phyloP scores from a whole-genome alignment of 2,113 vertebrate genomes.

The Sinosuthora webbiana region DNA sequence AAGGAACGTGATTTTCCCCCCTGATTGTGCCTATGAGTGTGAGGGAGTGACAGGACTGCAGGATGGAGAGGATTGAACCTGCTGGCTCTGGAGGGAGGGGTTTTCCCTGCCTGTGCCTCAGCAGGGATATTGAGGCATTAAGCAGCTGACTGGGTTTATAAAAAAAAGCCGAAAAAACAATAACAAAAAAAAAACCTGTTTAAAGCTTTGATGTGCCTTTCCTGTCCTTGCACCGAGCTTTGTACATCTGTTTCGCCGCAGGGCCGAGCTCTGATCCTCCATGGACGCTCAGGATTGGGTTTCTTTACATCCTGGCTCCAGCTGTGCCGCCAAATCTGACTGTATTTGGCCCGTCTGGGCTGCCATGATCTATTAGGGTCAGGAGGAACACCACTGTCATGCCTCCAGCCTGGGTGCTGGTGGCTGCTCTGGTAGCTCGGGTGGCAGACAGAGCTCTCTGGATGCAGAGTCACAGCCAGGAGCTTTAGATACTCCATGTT shows the following conservation, averaged over 20 bases:
- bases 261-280: not conserved
- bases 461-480: rapidly evolving
- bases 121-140: not conserved
- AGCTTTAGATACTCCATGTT: not conserved
- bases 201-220: not conserved
- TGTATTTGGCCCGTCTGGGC: not conserved
- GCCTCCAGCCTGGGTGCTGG: not conserved
- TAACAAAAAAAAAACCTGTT: not conserved
- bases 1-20: rapidly evolving
- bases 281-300: rapidly evolving
- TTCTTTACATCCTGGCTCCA: not conserved
- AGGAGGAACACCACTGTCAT: not conserved
- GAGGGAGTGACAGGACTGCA: not conserved
- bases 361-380: not conserved
- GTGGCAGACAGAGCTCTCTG: not conserved
- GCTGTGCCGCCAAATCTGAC: not conserved
- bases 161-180: not conserved
- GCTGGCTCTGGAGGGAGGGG: not conserved
- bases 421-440: not conserved
- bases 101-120: not conserved
- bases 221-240: not conserved
- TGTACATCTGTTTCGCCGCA: not conserved
- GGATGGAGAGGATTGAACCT: not conserved
- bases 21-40: rapidly evolving
- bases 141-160: not conserved